phyloP scores from a whole-genome alignment of 2,888 invertebrate species.

The Mallateleia sp. region DNA sequence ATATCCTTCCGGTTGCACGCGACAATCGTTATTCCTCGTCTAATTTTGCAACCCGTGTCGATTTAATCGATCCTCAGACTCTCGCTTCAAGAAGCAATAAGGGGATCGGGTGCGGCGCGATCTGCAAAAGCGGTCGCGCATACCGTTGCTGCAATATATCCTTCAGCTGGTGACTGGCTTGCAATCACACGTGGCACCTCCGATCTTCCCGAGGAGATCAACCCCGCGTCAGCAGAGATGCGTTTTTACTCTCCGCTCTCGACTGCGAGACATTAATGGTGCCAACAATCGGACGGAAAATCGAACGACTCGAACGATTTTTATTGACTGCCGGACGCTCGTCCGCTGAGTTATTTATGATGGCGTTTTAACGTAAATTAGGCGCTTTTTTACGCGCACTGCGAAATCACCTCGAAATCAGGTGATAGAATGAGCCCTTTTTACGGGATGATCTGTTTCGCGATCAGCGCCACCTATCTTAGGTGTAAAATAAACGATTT shows the following conservation, averaged over 20 bases:
- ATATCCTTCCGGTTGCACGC: too few species aligned
- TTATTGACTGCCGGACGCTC: slow-evolving; percentile 58
- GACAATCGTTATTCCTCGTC: slow-evolving; percentile 39
- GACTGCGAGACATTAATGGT: slow-evolving; percentile 78
- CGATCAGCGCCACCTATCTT: too few species aligned
- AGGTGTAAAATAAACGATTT: too few species aligned
- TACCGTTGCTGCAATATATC: slow-evolving; percentile 79
- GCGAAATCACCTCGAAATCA: too few species aligned
- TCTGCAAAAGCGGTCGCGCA: slow-evolving; percentile 76
- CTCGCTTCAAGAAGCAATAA: slow-evolving; percentile 55
- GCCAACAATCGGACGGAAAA: slow-evolving; percentile 77
- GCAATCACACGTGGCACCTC: slow-evolving; percentile 79
- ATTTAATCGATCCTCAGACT: slow-evolving; percentile 47
- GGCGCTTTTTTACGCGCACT: slow-evolving; percentile 48
- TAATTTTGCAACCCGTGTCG: slow-evolving; percentile 58
- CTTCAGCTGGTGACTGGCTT: slow-evolving; percentile 76
- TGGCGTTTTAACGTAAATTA: slow-evolving; percentile 67
- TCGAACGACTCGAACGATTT: slow-evolving; percentile 72
- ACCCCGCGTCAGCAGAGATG: slow-evolving; percentile 73
- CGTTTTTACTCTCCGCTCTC: slow-evolving; percentile 70
- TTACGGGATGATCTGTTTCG: too few species aligned
- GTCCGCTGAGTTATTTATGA: slow-evolving; percentile 73
- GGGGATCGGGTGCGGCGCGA: slow-evolving; percentile 70
- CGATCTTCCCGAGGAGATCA: slow-evolving; percentile 73
- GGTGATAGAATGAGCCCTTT: too few species aligned